A percentile compares a stretch with the other conserved stretches of the same genome.
phyloP scores from a whole-genome alignment of 30 jellyfish, hydroid and myxozoan species.

The Aurelia coerulea region DNA sequence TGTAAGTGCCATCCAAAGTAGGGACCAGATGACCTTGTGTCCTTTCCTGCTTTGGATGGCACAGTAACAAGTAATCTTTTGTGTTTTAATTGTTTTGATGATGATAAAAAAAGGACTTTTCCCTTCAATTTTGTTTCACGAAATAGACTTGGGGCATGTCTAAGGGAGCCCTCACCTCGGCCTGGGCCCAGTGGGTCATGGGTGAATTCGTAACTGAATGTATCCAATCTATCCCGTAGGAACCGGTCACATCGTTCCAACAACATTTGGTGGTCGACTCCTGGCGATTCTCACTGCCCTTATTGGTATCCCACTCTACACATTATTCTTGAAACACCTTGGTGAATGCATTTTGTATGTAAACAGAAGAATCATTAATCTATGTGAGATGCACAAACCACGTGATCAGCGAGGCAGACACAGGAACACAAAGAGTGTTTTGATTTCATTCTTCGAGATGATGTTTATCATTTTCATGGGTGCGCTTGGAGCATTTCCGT shows the following conservation, averaged over 20 bases:
- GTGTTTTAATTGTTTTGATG: too few relatives aligned
- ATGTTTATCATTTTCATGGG: constrained; percentile 55
- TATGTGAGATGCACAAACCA: constrained; percentile 5
- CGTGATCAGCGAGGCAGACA: constrained; percentile 3
- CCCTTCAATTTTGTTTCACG: too few relatives aligned
- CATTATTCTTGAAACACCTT: constrained; percentile 65
- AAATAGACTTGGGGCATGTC: too few relatives aligned
- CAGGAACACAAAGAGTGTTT: constrained; percentile 52
- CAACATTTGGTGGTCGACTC: constrained; percentile 67
- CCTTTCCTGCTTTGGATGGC: too few relatives aligned
- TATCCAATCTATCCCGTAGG: background rate
- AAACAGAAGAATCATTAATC: constrained; percentile 23
- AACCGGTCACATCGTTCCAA: constrained; percentile 66
- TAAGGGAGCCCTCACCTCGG: too few relatives aligned
- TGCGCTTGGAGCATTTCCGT: constrained; percentile 69
- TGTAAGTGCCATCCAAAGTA: too few relatives aligned
- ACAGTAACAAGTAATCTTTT: too few relatives aligned
- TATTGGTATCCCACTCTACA: constrained; percentile 66
- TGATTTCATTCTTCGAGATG: constrained; percentile 53
- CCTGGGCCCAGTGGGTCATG: too few relatives aligned
- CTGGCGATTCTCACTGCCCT: constrained; percentile 54
- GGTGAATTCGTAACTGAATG: too few relatives aligned
- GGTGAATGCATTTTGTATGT: constrained; percentile 66
- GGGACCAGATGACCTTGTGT: too few relatives aligned
- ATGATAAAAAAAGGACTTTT: too few relatives aligned